phyloP scores from a whole-genome alignment of 2,888 invertebrate species.

The Hyles lineata region DNA sequence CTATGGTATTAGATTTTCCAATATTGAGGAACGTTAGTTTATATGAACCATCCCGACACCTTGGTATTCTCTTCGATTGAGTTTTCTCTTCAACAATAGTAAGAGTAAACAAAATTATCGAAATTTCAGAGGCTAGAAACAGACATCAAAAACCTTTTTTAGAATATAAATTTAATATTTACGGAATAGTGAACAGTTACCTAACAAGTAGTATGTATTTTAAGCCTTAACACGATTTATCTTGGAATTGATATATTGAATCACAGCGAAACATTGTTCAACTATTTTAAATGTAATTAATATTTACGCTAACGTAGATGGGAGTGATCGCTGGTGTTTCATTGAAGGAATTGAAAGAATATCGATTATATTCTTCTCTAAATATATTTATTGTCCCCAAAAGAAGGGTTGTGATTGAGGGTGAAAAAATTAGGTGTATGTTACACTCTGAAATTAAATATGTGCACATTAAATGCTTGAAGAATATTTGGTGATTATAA shows the following conservation, averaged over 20 bases:
- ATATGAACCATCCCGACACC: too few relatives aligned
- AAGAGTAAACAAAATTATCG: neutral
- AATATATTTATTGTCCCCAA: too few relatives aligned
- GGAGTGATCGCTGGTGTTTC: conserved; percentile 2
- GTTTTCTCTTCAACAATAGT: too few relatives aligned
- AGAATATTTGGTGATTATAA: too few relatives aligned
- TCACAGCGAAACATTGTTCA: conserved; percentile 7
- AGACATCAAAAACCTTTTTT: neutral
- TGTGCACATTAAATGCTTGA: too few relatives aligned
- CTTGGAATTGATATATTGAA: conserved; percentile 18
- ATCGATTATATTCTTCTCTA: too few relatives aligned
- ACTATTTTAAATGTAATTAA: conserved; percentile 7
- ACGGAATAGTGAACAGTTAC: conserved; percentile 6
- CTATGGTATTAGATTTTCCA: too few relatives aligned
- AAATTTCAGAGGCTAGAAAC: neutral
- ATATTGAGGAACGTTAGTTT: too few relatives aligned
- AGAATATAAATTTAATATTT: conserved; percentile 5
- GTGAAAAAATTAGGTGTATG: too few relatives aligned
- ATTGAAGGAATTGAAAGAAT: neutral
- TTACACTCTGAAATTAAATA: too few relatives aligned
- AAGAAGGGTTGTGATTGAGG: too few relatives aligned
- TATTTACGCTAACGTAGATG: conserved; percentile 10
- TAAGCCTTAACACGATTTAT: conserved; percentile 9
- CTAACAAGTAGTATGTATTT: conserved; percentile 7
- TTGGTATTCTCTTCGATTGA: too few relatives aligned